Evolutionary conservation across 2,797 vertebrate genomes (phyloP), one percentile per base, ranked within the genome.

Genomic region (Knipowitschia caucasica): DNA sequence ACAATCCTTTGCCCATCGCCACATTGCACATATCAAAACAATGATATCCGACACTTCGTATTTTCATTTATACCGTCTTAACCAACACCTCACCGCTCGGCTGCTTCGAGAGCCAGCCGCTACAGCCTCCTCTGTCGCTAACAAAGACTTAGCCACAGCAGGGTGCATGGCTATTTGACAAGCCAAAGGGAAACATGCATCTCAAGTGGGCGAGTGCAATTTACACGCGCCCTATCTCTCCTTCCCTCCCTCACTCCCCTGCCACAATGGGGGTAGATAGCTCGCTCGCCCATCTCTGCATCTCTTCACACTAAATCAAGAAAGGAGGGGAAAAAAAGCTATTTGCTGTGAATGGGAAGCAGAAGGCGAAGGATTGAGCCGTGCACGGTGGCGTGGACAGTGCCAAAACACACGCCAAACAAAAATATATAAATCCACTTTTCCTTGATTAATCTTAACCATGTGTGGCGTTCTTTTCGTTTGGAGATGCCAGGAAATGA

Each of bases 111-210:
- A 47, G 39, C 55, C 38, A 29, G 26, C 25, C 26, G 38, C 51
- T 44, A 50, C 38, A 47, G 49, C 31, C 27, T 50, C 39, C 26
- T 52, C 53, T 17, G 50, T 50, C 34, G 60, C 55, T 73, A 67
- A 81, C 75, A 79, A 82, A 82, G 80, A 71, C 77, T 70, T 56
- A 20, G 70, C 36, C 75, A 44, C 76, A 81, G 82, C 71, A 63
- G 70, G 78, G 71, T 56, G 80, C 81, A 56, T 35, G 61, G 77
- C 67, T 75, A 69, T 80, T 76, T 80, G 76, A 81, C 81, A 80
- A 78, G 77, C 67, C 76, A 66, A 86, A 79, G 73, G 71, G 75
- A 83, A 83, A 83, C 81, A 84, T 75, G 76, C 78, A 85, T 88
- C 75, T 83, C 70, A 83, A 81, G 75, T 83, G 71, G 73, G 66